Conservation (phyloP, 2,113 vertebrate genomes). For the Oncorhynchus tshawytscha region DNA sequence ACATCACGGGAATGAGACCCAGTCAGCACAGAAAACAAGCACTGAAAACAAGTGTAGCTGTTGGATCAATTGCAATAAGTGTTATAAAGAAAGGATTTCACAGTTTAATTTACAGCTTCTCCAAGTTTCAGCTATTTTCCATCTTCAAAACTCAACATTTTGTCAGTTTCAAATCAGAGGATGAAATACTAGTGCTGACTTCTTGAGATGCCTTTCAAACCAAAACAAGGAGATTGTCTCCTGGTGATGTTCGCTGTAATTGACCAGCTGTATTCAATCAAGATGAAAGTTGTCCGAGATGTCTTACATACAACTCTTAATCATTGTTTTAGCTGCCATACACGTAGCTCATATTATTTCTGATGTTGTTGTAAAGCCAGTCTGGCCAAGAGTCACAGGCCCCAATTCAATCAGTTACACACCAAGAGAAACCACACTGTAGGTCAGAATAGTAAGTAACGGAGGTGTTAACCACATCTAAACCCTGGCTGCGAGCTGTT, state of each 20-base stretch:
- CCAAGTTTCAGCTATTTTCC: background rate
- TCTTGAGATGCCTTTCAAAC: background rate
- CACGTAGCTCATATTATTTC: conserved; percentile 58
- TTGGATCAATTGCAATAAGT: conserved; percentile 36
- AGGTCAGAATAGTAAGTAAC: too few relatives aligned
- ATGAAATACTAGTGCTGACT: too few relatives aligned
- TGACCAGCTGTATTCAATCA: conserved; percentile 39
- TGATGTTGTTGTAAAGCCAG: conserved; percentile 48
- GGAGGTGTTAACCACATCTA: too few relatives aligned
- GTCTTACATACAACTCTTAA: conserved; percentile 55
- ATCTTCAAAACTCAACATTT: too few relatives aligned
- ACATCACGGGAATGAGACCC: conserved; percentile 43
- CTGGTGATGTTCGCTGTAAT: conserved; percentile 49
- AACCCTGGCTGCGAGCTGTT: too few relatives aligned
- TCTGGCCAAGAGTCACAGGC: conserved; percentile 34
- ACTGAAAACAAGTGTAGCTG: conserved; percentile 46
- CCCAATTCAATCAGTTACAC: too few relatives aligned
- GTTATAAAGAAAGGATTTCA: conserved; percentile 51
- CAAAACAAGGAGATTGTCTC: conserved; percentile 19
- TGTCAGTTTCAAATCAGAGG: too few relatives aligned
- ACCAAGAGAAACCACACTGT: too few relatives aligned
- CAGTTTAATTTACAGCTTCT: background rate
- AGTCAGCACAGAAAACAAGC: conserved; percentile 54
- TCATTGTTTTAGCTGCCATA: conserved; percentile 71
- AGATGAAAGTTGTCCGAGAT: conserved; percentile 38